phyloP scores from a whole-genome alignment of 1,140 invertebrate genomes.

The Plodia interpunctella region DNA sequence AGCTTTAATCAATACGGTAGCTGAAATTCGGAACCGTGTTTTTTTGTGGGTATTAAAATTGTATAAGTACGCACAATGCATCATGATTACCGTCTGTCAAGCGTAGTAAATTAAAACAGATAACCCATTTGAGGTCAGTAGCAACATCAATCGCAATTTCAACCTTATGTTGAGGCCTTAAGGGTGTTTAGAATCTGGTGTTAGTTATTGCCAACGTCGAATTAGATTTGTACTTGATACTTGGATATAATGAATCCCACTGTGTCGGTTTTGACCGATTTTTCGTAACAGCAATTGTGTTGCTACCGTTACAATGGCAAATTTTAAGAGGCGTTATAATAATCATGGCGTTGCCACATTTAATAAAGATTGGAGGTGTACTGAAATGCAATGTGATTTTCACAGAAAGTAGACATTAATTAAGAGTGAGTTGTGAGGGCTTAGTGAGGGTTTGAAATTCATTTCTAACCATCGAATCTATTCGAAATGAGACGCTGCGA shows the following conservation, averaged over 20 bases:
- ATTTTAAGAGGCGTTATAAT: not conserved
- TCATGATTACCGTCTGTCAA: conserved; percentile 40
- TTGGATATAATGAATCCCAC: not conserved
- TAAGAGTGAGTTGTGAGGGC: no score
- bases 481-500: no score
- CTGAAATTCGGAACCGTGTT: conserved; percentile 22
- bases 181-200: not conserved
- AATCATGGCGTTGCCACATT: not conserved
- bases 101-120: conserved; percentile 32
- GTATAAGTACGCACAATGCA: conserved; percentile 37
- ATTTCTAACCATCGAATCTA: no score
- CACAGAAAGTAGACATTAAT: no score
- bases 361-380: not conserved
- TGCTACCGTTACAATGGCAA: conserved; percentile 6
- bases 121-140: conserved; percentile 14
- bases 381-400: no score
- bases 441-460: no score
- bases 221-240: conserved; percentile 8
- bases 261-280: conserved; percentile 3
- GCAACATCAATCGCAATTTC: not conserved
- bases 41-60: conserved; percentile 38
- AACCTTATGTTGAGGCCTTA: not conserved
- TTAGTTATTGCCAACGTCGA: not conserved
- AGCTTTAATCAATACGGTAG: conserved; percentile 27
- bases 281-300: conserved; percentile 8